Base-by-base conservation (phyloP, 2,888 invertebrate species). In the Acrobasis suavella region DNA sequence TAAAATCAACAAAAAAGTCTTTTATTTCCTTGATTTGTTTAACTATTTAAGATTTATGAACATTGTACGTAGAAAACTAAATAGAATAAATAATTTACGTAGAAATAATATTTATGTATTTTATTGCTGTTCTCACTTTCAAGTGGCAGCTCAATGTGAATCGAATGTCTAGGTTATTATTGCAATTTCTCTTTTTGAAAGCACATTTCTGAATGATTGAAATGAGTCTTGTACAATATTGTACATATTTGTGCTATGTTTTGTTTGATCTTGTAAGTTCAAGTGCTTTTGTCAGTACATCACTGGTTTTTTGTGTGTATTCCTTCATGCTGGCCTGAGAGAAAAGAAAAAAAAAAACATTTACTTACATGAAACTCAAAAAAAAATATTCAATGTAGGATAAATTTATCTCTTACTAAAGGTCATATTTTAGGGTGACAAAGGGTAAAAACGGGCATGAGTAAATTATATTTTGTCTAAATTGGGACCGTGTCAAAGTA, bases 51-150 rank as follows among this genome's bases (percentile, higher is more conserved):
- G 1, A 22, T 22, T 22, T 46, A 46, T n/a, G n/a, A 46, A 12
- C 3, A 46, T 14, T 6, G 10, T 46, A 10, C 12, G 14, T 14
- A 10, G 12, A 42, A 42, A 42, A 46, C 12, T 9, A 14, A 14
- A 46, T 46, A 7, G 46, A 46, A 46, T 46, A n/a, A 5, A 14
- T 46, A 14, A 46, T 46, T 14, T 22, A 1, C 3, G 22, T 22
- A 22, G 22, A 22, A 22, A 14, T 14, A 5, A 46, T 14, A 46
- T 46, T 14, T n/a, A 14, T 46, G 12, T 46, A 46, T 2, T 46
- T 46, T 46, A n/a, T 46, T 46, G 12, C 46, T 46, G 46, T 46
- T 46, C 46, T 46, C 46, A 46, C 46, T 46, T 46, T 46, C 46
- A 46, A 46, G 14, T 14, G 46, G 14, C 46, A 3, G 46, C n/a